Percentiles rank a stretch among this genome's conserved stretches.
Evolutionary conservation across 2,888 invertebrate genomes (phyloP).

Genomic region (Camptogramma bilineatum): DNA sequence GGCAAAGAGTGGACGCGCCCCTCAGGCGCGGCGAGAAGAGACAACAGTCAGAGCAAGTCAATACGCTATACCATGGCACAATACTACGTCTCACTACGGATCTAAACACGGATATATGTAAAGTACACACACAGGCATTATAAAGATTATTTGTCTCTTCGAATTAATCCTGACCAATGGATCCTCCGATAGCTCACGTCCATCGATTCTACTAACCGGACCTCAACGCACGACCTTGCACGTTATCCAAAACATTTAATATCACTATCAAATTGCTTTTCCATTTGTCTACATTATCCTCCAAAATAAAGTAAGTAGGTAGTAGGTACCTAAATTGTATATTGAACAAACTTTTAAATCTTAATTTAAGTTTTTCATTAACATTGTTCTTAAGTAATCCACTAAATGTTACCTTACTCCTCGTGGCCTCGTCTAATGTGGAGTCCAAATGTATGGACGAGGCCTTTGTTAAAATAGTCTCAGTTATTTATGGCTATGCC

Average conservation of each 20-base stretch:
- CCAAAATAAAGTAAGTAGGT: conserved; percentile 50
- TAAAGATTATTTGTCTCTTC: conserved; percentile 52
- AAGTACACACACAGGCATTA: conserved; percentile 40
- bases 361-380: conserved; percentile 53
- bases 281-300: conserved; percentile 49
- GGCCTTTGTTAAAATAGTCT: conserved; percentile 47
- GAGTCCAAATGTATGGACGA: conserved; percentile 49
- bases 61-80: conserved; percentile 39
- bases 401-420: conserved; percentile 47
- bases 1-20: conserved; percentile 51
- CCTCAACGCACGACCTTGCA: conserved; percentile 11
- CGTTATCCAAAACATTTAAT: conserved; percentile 45
- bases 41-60: conserved; percentile 46
- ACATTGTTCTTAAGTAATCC: conserved; percentile 54
- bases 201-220: conserved; percentile 5
- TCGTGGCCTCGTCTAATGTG: conserved; percentile 44
- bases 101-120: conserved; percentile 48
- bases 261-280: conserved; percentile 55
- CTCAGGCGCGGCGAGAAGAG: conserved; percentile 37
- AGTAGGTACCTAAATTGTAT: conserved; percentile 39
- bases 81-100: conserved; percentile 57
- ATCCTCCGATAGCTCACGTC: conserved; percentile 34
- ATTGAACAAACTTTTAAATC: conserved; percentile 55
- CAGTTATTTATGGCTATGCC: conserved; percentile 55
- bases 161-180: conserved; percentile 46